A percentile compares a stretch with the other conserved stretches of the same genome.
Evolutionary conservation across 2,888 invertebrate species (phyloP).

Genomic region (Hetaerina titia): DNA sequence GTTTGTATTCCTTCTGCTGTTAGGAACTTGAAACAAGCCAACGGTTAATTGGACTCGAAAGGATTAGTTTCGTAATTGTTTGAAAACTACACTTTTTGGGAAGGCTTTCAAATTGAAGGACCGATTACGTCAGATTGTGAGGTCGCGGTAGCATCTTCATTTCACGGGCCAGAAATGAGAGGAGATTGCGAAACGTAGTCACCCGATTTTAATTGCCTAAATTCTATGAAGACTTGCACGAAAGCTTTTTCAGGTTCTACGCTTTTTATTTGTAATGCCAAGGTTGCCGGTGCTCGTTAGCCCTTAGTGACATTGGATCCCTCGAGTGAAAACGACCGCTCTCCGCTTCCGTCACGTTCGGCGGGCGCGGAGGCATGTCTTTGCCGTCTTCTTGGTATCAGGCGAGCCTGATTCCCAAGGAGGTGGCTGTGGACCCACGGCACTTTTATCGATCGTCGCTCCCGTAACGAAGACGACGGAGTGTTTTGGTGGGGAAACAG

Average conservation of each 20-base stretch:
- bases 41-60: not conserved
- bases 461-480: not conserved
- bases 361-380: slow-evolving; percentile 11
- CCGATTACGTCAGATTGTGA: not conserved
- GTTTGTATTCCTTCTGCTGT: not conserved
- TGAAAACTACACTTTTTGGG: not conserved
- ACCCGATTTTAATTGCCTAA: no score
- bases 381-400: not conserved
- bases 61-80: not conserved
- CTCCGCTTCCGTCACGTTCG: not conserved
- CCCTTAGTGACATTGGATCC: not conserved
- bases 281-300: not conserved
- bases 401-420: not conserved
- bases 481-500: not conserved
- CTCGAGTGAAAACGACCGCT: not conserved
- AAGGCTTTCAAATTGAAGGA: not conserved
- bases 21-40: no score
- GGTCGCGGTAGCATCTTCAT: not conserved
- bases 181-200: not conserved
- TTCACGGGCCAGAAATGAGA: not conserved
- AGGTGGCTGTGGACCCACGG: not conserved
- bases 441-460: not conserved
- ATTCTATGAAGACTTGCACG: no score
- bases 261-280: no score
- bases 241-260: no score